These are phyloP conservation scores for Rissa tridactyla DNA, from an alignment of 2,113 vertebrate genomes.

Conservation along the genomic window DNA sequence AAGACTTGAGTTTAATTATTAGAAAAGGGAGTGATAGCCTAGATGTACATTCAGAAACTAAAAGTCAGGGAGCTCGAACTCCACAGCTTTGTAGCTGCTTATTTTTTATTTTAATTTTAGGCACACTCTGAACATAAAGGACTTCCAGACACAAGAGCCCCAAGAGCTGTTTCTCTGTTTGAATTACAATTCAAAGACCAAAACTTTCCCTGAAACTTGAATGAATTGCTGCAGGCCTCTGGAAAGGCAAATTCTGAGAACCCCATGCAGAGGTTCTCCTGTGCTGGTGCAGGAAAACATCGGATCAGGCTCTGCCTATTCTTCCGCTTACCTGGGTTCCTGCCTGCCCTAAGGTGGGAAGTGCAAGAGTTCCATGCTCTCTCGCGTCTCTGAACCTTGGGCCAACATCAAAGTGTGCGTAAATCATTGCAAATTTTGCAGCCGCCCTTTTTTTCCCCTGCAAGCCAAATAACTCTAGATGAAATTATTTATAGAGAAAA, in stretches of 20 bases:
- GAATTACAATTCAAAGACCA: background rate
- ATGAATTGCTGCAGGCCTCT: background rate
- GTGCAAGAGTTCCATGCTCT: background rate
- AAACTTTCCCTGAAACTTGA: background rate
- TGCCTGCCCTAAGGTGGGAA: background rate
- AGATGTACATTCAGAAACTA: background rate
- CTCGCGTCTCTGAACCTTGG: background rate
- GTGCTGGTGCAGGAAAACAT: background rate
- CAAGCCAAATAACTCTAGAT: background rate
- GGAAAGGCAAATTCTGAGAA: background rate
- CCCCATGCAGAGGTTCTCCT: background rate
- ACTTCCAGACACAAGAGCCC: background rate
- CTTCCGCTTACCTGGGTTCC: background rate
- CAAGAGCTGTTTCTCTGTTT: background rate
- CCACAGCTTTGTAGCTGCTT: background rate
- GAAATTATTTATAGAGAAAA: background rate
- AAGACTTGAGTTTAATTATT: background rate
- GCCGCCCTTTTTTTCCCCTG: background rate
- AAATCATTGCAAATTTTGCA: background rate
- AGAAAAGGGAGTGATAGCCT: background rate
- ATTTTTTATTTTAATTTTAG: background rate
- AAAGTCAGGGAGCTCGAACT: background rate
- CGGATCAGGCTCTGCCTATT: background rate
- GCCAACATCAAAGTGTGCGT: background rate
- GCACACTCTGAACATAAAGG: background rate